These are phyloP conservation scores for Catocala sponsa DNA, from an alignment of 2,888 invertebrate species.

Conservation along the genomic window DNA sequence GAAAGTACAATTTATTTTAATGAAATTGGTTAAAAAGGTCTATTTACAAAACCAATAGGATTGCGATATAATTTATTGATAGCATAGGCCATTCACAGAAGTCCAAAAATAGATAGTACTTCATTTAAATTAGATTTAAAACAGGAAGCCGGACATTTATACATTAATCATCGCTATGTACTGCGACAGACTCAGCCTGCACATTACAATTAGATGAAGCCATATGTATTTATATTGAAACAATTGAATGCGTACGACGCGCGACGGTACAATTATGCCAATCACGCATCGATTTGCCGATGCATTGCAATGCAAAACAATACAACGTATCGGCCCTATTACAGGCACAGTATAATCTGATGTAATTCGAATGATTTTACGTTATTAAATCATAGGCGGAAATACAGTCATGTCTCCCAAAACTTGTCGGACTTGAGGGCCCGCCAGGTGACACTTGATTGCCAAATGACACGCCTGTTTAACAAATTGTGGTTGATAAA, in stretches of 20 bases:
- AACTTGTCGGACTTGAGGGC: slow-evolving; percentile 2
- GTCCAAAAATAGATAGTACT: not conserved
- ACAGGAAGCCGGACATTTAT: slow-evolving; percentile 39
- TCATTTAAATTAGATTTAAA: slow-evolving; percentile 3
- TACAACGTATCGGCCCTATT: slow-evolving; percentile 23
- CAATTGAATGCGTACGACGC: slow-evolving; percentile 63
- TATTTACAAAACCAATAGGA: not conserved
- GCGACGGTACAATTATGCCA: slow-evolving; percentile 64
- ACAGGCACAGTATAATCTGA: slow-evolving; percentile 43
- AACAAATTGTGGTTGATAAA: slow-evolving; percentile 16
- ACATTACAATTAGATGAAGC: slow-evolving; percentile 64
- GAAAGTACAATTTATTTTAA: slow-evolving; percentile 21
- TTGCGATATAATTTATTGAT: too few species aligned
- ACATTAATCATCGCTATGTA: slow-evolving; percentile 31
- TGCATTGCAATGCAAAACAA: slow-evolving; percentile 61
- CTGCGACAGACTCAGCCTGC: slow-evolving; percentile 18
- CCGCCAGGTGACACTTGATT: slow-evolving; percentile 10
- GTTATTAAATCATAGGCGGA: slow-evolving; percentile 35
- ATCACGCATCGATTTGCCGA: slow-evolving; percentile 65
- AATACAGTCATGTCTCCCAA: slow-evolving; percentile 18
- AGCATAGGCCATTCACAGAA: not conserved
- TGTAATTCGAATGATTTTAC: slow-evolving; percentile 45
- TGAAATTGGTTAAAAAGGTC: not conserved
- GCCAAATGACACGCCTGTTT: slow-evolving; percentile 22
- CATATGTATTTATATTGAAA: slow-evolving; percentile 57